These are phyloP conservation scores for Andrena fulva DNA, from an alignment of 2,888 invertebrate species.

Conservation along the genomic window DNA sequence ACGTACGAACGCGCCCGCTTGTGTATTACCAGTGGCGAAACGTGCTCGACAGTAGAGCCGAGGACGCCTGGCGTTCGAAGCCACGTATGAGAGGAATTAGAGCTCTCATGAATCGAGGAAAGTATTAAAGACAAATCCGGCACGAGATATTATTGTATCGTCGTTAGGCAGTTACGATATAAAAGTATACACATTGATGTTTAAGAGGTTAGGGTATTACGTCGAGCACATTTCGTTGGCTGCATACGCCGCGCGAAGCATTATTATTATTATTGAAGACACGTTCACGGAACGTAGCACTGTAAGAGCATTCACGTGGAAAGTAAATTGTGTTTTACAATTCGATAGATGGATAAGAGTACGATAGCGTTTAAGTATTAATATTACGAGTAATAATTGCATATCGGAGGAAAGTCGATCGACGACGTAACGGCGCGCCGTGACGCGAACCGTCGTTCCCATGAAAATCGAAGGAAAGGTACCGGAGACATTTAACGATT, in stretches of 20 bases:
- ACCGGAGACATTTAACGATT: no score
- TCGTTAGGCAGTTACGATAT: constrained; percentile 7
- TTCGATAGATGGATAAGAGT: constrained; percentile 58
- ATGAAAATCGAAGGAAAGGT: constrained; percentile 26
- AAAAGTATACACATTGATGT: constrained; percentile 28
- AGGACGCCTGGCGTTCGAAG: constrained; percentile 9
- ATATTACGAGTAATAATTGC: constrained; percentile 54
- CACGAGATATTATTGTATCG: constrained; percentile 9
- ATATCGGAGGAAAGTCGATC: constrained; percentile 58
- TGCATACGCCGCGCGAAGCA: constrained; percentile 18
- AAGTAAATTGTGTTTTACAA: constrained; percentile 71
- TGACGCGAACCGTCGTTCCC: constrained; percentile 24
- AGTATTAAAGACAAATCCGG: constrained; percentile 40
- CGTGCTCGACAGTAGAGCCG: constrained; percentile 38
- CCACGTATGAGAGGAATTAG: neutral
- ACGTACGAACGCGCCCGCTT: constrained; percentile 43
- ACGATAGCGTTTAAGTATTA: constrained; percentile 60
- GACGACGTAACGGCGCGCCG: constrained; percentile 40
- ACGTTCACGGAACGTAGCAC: constrained; percentile 52
- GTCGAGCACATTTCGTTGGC: constrained; percentile 57
- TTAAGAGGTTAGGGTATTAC: neutral
- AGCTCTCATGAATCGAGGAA: constrained; percentile 32
- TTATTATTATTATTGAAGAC: constrained; percentile 18
- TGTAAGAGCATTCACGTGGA: constrained; percentile 54
- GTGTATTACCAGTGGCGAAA: constrained; percentile 39